Percentiles rank a stretch among this genome's conserved stretches.
Conservation (phyloP, 2,797 vertebrate species). For the Antennarius maculatus region DNA sequence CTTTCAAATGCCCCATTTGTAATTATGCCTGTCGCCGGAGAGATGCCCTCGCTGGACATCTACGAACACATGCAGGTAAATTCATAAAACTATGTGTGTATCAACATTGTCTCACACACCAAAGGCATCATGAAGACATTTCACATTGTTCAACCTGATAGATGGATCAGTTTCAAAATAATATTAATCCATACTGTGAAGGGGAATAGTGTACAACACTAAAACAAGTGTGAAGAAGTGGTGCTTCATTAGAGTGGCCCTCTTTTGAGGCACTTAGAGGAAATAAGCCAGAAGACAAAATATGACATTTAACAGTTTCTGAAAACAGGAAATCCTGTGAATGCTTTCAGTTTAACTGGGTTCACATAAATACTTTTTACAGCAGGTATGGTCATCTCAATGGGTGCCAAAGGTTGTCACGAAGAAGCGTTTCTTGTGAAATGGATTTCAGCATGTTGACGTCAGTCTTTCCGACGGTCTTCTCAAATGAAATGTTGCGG, state of each 20-base stretch:
- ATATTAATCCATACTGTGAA: constrained; percentile 1
- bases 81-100: constrained; percentile 18
- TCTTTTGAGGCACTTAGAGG: constrained; percentile 57
- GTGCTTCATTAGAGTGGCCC: constrained; percentile 43
- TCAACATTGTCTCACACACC: background rate
- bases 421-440: constrained; percentile 63
- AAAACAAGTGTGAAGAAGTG: background rate
- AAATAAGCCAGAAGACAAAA: constrained; percentile 61
- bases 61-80: constrained; percentile 95
- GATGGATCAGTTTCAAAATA: constrained; percentile 4
- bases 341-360: constrained; percentile 68
- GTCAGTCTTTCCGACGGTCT: constrained; percentile 59
- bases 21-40: constrained; percentile 95
- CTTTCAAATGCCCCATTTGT: constrained; percentile 96
- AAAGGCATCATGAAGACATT: background rate
- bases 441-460: constrained; percentile 75
- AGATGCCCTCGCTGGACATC: constrained; percentile 94
- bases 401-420: constrained; percentile 56
- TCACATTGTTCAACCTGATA: constrained; percentile 12
- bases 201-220: background rate
- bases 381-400: constrained; percentile 45
- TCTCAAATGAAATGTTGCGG: constrained; percentile 59
- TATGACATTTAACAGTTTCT: constrained; percentile 79
- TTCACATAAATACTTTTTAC: constrained; percentile 32
- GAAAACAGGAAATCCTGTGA: constrained; percentile 85